A percentile compares a stretch with the other conserved stretches of the same genome.
phyloP scores from a whole-genome alignment of 1,140 invertebrate species.

The Lethrus apterus region DNA sequence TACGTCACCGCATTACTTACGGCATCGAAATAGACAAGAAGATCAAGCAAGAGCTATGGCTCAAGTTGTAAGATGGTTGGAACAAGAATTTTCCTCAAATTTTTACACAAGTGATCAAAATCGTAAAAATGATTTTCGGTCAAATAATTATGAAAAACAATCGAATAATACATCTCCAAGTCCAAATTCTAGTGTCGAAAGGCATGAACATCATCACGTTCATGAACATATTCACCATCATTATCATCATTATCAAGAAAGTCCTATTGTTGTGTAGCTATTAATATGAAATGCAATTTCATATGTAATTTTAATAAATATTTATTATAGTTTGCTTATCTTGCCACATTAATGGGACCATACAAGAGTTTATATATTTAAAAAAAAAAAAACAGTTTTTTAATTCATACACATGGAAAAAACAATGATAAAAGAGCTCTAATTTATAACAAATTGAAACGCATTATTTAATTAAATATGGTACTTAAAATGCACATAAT shows the following conservation, averaged over 20 bases:
- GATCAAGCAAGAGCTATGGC: slow-evolving; percentile 66
- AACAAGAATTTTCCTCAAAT: slow-evolving; percentile 42
- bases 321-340: background rate
- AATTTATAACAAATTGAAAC: too few species aligned
- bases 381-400: too few species aligned
- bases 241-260: slow-evolving; percentile 66
- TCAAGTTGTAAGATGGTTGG: slow-evolving; percentile 52
- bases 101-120: slow-evolving; percentile 22
- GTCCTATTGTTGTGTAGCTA: slow-evolving; percentile 34
- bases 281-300: background rate
- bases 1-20: slow-evolving; percentile 49
- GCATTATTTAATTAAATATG: too few species aligned
- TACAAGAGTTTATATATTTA: slow-evolving; percentile 4
- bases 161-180: background rate
- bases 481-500: too few species aligned
- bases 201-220: slow-evolving; percentile 60
- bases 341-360: slow-evolving; percentile 4
- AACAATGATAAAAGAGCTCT: too few species aligned
- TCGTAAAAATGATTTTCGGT: slow-evolving; percentile 16
- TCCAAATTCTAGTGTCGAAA: slow-evolving; percentile 35
- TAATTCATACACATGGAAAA: too few species aligned
- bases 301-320: background rate
- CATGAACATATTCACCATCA: slow-evolving; percentile 80
- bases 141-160: slow-evolving; percentile 4
- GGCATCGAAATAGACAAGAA: slow-evolving; percentile 58